Evolutionary conservation across 2,888 invertebrate species (phyloP), one percentile per base, ranked within the genome.

Genomic region (Pseudeuparius sepicola): DNA sequence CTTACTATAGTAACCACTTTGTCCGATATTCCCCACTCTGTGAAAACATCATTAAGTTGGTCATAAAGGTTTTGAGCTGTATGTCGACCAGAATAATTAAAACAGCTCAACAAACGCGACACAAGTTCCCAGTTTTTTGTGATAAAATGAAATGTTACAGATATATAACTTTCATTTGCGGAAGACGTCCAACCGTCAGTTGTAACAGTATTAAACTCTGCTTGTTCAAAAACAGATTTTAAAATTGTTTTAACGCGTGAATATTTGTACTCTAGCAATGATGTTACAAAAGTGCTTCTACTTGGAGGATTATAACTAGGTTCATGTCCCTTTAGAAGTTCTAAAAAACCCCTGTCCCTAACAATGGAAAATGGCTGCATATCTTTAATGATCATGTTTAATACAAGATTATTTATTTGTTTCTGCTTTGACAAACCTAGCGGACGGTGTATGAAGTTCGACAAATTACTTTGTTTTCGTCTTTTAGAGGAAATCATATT

Each of bases 171-270:
- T 24, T 43, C 34, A 34, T 29, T 41, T 9, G 24, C 14, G 14
- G 36, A 25, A 14, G 40, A 42, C 5, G 41, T 41, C 41, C 43
- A 43, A 17, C 38, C 38, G 14, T 43, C 40, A 20, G 41, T 41
- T 12, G 36, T 32, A 3, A 41, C 7, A 4, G 18, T 29, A 17
- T 38, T 23, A 27, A 14, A 36, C 18, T 33, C 24, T 2, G 34
- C 30, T 9, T 26, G 15, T 14, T 33, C 24, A 4, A 33, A 24
- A 18, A 31, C 3, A 6, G 9, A 11, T 33, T 33, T 32, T 25
- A 36, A 29, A 2, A 15, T 36, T 27, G n/a, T n/a, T n/a, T n/a
- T n/a, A n/a, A n/a, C 33, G 14, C 36, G 36, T 16, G 41, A 35
- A 39, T 38, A 47, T 34, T 34, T 28, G 13, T 34, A 34, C 5